phyloP scores from a whole-genome alignment of 2,113 vertebrate genomes.

The Varanus komodoensis region DNA sequence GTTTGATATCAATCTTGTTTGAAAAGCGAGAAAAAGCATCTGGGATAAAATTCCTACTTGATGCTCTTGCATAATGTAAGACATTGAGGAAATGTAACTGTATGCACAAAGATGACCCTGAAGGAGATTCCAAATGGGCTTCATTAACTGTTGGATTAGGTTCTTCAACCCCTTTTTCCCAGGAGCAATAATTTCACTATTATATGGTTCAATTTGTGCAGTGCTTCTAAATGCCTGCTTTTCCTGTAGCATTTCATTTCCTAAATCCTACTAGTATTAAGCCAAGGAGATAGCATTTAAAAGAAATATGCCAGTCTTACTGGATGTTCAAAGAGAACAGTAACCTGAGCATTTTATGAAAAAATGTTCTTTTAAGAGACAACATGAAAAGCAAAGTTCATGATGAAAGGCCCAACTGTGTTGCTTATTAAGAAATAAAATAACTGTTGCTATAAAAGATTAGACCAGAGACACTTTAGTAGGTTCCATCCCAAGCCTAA shows the following conservation, averaged over 20 bases:
- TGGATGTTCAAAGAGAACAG: conserved; percentile 77
- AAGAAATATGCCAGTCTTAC: conserved; percentile 66
- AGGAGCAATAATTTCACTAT: conserved; percentile 61
- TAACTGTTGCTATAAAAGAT: conserved; percentile 64
- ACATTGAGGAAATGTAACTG: neutral
- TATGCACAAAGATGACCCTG: neutral
- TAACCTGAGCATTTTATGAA: conserved; percentile 67
- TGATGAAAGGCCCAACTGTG: conserved; percentile 69
- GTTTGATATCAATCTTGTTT: neutral
- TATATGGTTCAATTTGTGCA: conserved; percentile 65
- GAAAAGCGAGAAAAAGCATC: neutral
- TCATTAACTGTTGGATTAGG: conserved; percentile 52
- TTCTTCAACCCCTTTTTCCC: conserved; percentile 56
- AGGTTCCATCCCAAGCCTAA: conserved; percentile 55
- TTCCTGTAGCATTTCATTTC: conserved; percentile 62
- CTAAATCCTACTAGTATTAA: conserved; percentile 59
- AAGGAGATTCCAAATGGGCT: conserved; percentile 28
- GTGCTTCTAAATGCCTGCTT: conserved; percentile 59
- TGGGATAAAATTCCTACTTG: neutral
- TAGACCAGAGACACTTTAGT: conserved; percentile 64
- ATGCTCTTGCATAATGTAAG: neutral
- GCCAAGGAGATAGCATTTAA: conserved; percentile 48
- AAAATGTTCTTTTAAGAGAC: conserved; percentile 70
- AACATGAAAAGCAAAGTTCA: conserved; percentile 64
- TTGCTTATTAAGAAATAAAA: conserved; percentile 73